Evolutionary conservation across 2,113 vertebrate species (phyloP).

Genomic region (Hemibagrus wyckioides): DNA sequence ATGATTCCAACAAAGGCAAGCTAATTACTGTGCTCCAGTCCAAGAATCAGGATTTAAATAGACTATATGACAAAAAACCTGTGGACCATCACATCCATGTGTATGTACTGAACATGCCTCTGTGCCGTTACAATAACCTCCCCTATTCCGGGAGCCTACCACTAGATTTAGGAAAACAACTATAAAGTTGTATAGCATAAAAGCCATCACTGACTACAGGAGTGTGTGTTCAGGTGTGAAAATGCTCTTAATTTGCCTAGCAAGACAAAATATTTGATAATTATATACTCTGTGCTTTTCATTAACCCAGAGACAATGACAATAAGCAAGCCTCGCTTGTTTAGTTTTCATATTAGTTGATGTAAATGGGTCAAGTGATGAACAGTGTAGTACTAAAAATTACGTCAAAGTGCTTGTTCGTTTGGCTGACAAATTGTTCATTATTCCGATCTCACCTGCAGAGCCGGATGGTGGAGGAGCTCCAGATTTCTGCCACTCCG

Average conservation of each 20-base stretch:
- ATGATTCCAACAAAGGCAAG: neutral
- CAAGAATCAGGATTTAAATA: neutral
- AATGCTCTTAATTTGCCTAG: neutral
- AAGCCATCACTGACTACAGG: neutral
- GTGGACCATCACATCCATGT: neutral
- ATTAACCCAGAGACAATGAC: neutral
- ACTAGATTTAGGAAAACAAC: neutral
- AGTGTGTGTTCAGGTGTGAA: neutral
- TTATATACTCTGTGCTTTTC: neutral
- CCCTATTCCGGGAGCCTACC: too few relatives aligned
- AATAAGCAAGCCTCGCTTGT: neutral
- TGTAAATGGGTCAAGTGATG: neutral
- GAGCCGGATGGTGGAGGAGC: conserved; percentile 92
- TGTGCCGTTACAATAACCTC: too few relatives aligned
- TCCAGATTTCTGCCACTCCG: conserved; percentile 94
- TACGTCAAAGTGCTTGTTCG: neutral
- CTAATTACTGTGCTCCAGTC: neutral
- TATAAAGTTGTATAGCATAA: neutral
- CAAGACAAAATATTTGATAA: neutral
- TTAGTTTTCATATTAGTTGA: neutral
- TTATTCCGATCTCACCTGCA: conserved; percentile 76
- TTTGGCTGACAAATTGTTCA: neutral
- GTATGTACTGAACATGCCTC: neutral
- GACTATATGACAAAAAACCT: neutral
- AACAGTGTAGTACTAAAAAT: neutral